Conservation (phyloP, 2,888 invertebrate species). For the Oxyscelio sp. region DNA sequence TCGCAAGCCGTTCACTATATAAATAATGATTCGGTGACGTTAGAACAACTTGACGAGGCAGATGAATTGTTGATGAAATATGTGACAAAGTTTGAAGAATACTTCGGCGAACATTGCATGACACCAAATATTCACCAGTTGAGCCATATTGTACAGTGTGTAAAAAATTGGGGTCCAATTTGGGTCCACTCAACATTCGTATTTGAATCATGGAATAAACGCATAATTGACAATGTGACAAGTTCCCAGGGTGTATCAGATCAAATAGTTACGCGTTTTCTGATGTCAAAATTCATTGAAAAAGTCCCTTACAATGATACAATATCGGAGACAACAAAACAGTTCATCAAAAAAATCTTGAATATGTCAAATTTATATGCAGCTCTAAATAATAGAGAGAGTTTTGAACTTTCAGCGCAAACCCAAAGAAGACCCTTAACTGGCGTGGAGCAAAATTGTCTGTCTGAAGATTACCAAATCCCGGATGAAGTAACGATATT, state of each 20-base stretch:
- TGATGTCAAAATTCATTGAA: slow-evolving; percentile 29
- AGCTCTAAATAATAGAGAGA: too few species aligned
- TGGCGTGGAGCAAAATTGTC: too few species aligned
- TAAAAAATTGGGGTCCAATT: slow-evolving; percentile 54
- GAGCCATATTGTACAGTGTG: slow-evolving; percentile 40
- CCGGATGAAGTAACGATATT: too few species aligned
- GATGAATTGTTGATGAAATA: slow-evolving; percentile 23
- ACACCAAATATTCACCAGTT: slow-evolving; percentile 6
- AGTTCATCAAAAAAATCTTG: too few species aligned
- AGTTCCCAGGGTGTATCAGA: slow-evolving; percentile 35
- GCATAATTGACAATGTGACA: slow-evolving; percentile 47
- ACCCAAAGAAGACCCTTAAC: too few species aligned
- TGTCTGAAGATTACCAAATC: too few species aligned
- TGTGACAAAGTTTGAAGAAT: neutral
- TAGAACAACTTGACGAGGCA: slow-evolving; percentile 45
- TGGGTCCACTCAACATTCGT: slow-evolving; percentile 45
- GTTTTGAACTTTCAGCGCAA: too few species aligned
- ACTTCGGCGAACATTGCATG: slow-evolving; percentile 16
- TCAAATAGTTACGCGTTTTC: slow-evolving; percentile 34
- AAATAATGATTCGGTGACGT: slow-evolving; percentile 43
- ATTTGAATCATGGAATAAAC: slow-evolving; percentile 65
- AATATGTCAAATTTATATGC: too few species aligned
- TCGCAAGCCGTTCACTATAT: slow-evolving; percentile 44
- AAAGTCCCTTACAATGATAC: too few species aligned
- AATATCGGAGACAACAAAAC: too few species aligned